Evolutionary conservation across 2,113 vertebrate species (phyloP), one percentile per base, ranked within the genome.

Genomic region (Trematocara unimaculatum): DNA sequence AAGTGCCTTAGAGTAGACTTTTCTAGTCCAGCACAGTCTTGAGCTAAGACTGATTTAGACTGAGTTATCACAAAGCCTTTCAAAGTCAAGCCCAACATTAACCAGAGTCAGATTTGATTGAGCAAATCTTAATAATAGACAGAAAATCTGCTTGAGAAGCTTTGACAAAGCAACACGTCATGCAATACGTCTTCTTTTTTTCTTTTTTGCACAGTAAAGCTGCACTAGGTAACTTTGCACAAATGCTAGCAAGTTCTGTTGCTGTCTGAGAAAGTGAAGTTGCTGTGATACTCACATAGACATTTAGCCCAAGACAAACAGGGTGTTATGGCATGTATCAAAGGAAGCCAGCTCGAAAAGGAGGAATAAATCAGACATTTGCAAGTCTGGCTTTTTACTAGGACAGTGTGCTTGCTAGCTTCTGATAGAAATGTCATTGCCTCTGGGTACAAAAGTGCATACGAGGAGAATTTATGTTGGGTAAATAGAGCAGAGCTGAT

Each of bases 1-100:
- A 89, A 89, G 90, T 92, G 88, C 88, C 42, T 87, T 13, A n/a
- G 7, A 88, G 67, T 18, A 42, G 72, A 31, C 67, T 55, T 88
- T 31, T 87, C 72, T 64, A 15, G 17, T 70, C 74, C 42, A 49
- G 5, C n/a, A 77, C 15, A 35, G 64, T 88, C 77, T 35, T 81
- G 72, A 8, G 84, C 20, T 9, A 1, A 60, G 74, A 80, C 82
- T 23, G 23, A 33, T 74, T 53, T 49, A n/a, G 40, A 45, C 42
- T 15, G 23, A 23, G 23, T 74, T 81, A 18, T 78, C 4, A 35
- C 26, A 26, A 15, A 70, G 29, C 17, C 60, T 40, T 45, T 60
- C 20, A 35, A 45, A 87, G 55, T 72, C 77, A 64, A 31, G 83
- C 26, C 62, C 13, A 31, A 78, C 55, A 53, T 53, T 31, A 84